Evolutionary conservation across 2,113 vertebrate genomes (phyloP).

Genomic region (Syngnathoides biaculeatus): DNA sequence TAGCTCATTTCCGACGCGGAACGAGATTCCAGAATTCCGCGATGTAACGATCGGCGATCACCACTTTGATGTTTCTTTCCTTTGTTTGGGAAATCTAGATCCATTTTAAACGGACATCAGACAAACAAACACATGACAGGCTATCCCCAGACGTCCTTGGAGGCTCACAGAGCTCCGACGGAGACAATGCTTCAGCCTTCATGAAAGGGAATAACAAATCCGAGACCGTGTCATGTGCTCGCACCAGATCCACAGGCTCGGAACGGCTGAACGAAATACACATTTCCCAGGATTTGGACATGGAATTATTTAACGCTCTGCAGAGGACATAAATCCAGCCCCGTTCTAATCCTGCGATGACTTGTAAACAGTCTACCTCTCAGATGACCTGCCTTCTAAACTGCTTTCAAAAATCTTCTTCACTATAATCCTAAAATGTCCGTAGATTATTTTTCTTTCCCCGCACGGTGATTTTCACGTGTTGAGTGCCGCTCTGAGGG

Average conservation of each 20-base stretch:
- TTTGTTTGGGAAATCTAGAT: slow-evolving; percentile 60
- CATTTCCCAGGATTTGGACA: slow-evolving; percentile 47
- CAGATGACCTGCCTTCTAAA: slow-evolving; percentile 37
- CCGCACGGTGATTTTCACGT: slow-evolving; percentile 20
- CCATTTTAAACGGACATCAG: slow-evolving; percentile 59
- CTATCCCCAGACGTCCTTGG: slow-evolving; percentile 47
- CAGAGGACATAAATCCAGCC: slow-evolving; percentile 42
- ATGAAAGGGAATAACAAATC: slow-evolving; percentile 60
- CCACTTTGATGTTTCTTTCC: slow-evolving; percentile 49
- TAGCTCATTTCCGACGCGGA: slow-evolving; percentile 23
- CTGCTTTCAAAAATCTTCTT: slow-evolving; percentile 22
- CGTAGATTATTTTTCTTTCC: slow-evolving; percentile 1
- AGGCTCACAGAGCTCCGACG: slow-evolving; percentile 45
- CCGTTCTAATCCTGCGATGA: slow-evolving; percentile 50
- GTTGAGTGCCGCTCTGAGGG: slow-evolving; percentile 28
- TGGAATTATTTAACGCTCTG: slow-evolving; percentile 48
- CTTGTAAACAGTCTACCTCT: slow-evolving; percentile 54
- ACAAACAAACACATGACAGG: slow-evolving; percentile 67
- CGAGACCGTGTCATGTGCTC: slow-evolving; percentile 45
- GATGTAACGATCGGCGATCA: slow-evolving; percentile 48
- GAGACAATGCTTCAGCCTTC: slow-evolving; percentile 55
- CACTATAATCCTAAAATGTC: slow-evolving; percentile 15
- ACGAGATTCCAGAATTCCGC: slow-evolving; percentile 36
- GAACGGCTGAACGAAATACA: slow-evolving; percentile 40
- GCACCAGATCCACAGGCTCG: slow-evolving; percentile 41